phyloP scores from a whole-genome alignment of 2,888 invertebrate species.

The Noctua pronuba region DNA sequence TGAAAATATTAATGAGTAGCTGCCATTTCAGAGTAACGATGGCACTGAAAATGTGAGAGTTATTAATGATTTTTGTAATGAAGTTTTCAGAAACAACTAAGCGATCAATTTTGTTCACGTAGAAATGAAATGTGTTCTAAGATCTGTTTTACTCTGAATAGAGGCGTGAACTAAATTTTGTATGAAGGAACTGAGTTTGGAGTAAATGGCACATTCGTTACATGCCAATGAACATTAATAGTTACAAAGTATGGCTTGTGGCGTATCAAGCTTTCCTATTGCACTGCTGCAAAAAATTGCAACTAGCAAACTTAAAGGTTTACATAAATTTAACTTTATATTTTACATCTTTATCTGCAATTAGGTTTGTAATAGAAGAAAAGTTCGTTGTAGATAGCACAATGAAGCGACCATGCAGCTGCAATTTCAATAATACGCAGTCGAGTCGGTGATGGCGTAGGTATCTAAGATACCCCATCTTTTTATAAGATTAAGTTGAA shows the following conservation, averaged over 20 bases:
- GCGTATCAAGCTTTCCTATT: not conserved
- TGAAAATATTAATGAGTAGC: conserved; percentile 83
- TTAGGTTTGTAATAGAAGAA: not conserved
- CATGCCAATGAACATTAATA: too few species aligned
- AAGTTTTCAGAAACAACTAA: conserved; percentile 66
- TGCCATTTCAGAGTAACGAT: conserved; percentile 82
- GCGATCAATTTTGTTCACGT: conserved; percentile 47
- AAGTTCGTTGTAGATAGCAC: not conserved
- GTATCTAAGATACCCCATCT: not conserved
- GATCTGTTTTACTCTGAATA: not conserved
- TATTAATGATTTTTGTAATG: conserved; percentile 79
- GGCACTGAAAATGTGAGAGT: conserved; percentile 68
- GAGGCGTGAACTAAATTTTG: not conserved
- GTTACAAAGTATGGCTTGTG: not conserved
- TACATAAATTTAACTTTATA: too few species aligned
- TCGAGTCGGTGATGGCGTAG: not conserved
- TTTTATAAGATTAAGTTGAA: not conserved
- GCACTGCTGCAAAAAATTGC: not conserved
- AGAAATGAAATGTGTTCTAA: conserved; percentile 18
- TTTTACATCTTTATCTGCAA: not conserved
- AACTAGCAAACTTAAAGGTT: not conserved
- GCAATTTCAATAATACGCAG: not conserved
- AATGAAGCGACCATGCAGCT: not conserved
- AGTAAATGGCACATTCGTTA: not conserved
- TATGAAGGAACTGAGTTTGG: too few species aligned